Evolutionary conservation across 2,113 vertebrate species (phyloP), one percentile per base, ranked within the genome.

Genomic region (Nothoprocta perdicaria): DNA sequence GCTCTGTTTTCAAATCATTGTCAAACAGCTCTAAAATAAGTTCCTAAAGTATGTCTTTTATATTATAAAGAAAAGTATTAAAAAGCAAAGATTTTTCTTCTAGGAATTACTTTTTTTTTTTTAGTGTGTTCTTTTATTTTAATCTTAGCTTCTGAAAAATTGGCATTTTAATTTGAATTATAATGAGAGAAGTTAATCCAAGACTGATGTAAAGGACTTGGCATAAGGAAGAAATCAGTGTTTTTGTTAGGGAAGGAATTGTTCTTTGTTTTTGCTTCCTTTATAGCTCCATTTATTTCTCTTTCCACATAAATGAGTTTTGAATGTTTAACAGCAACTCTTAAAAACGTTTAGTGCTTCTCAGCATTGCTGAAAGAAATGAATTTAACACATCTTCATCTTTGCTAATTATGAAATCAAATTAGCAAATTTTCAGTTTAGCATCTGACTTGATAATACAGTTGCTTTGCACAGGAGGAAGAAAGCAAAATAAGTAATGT

Each of bases 351-450:
- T 78, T 61, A 13, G 24, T 60, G 68, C 81, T 96, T 90, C 52
- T 90, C 66, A 89, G 88, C 27, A 73, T 80, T 89, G 74, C 52
- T 55, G 38, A 91, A 90, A 94, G 48, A 91, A 90, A 58, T 92
- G 7, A 65, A 68, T 91, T 62, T 80, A 46, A 14, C 31, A 35
- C 38, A 48, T 92, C 86, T 86, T 84, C 19, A 10, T 89, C 85
- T 81, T 90, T 71, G 65, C 60, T 96, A 93, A 89, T 90, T 41
- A 48, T 53, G 61, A 76, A 33, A 75, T 76, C 52, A 77, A 85
- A 84, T 76, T 79, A 74, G 67, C 88, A 58, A 79, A 19, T 75
- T 24, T 93, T 90, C 77, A 53, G 50, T 79, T 85, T 78, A 75
- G 31, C 71, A 38, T 86, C 79, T 80, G 62, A 62, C 45, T 88